Evolutionary conservation across 2,797 vertebrate species (phyloP).

Genomic region (Onychomys torridus): DNA sequence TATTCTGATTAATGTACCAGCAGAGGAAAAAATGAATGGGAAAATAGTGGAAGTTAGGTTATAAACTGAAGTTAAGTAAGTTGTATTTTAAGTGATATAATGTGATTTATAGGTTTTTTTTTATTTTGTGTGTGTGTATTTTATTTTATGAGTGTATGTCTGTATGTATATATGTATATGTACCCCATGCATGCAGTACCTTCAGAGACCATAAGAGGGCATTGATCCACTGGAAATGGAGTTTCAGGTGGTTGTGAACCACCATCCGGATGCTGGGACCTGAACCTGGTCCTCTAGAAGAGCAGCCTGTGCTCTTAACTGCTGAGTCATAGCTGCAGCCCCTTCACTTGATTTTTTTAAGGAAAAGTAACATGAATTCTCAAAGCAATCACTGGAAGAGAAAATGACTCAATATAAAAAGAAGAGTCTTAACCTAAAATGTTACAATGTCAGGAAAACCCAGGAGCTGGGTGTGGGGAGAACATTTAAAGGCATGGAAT

Average conservation of each 20-base stretch:
- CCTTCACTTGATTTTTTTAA: not conserved
- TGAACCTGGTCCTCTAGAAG: not conserved
- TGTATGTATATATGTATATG: not conserved
- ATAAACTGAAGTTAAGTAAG: not conserved
- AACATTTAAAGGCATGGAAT: constrained; percentile 15
- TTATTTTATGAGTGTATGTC: not conserved
- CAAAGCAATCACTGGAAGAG: constrained; percentile 42
- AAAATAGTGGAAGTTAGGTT: constrained; percentile 11
- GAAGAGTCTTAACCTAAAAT: constrained; percentile 44
- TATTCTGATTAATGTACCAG: not conserved
- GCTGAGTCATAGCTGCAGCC: not conserved
- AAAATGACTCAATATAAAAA: not conserved
- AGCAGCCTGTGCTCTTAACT: not conserved
- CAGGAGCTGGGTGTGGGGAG: not conserved
- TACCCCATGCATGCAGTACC: not conserved
- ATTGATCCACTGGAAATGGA: not conserved
- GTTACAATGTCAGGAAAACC: constrained; percentile 17
- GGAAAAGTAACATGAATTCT: not conserved
- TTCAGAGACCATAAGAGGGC: not conserved
- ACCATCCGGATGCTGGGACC: not conserved
- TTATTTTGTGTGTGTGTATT: not conserved
- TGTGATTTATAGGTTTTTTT: not conserved
- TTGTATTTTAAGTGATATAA: not conserved
- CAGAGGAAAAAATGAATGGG: constrained; percentile 25
- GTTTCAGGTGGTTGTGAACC: not conserved